Conservation (phyloP, 2,888 invertebrate genomes). For the Lithophane socia region DNA sequence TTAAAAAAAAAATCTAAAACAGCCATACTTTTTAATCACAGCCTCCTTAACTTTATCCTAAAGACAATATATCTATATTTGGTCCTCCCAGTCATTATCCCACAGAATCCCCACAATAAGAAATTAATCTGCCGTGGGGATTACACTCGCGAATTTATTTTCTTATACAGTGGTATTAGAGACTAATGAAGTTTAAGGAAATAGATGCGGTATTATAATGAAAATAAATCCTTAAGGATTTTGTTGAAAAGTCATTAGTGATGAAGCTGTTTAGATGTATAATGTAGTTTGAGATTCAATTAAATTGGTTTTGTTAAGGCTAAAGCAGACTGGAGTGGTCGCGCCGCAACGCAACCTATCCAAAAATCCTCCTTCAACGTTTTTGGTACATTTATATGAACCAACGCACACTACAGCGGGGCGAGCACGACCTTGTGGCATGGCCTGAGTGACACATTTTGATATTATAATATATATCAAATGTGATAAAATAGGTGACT, state of each 20-base stretch:
- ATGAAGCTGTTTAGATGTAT: neutral
- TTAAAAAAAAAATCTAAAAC: neutral
- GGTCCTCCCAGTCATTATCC: slow-evolving; percentile 68
- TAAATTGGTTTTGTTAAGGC: neutral
- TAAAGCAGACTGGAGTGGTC: neutral
- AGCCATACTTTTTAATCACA: neutral
- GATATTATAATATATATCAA: too few species aligned
- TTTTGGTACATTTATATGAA: neutral
- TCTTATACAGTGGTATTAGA: slow-evolving; percentile 74
- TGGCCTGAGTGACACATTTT: too few species aligned
- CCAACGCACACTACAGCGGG: neutral
- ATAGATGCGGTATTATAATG: slow-evolving; percentile 55
- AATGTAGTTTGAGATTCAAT: neutral
- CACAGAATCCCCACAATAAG: slow-evolving; percentile 71
- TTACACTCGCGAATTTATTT: slow-evolving; percentile 79
- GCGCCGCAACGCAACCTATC: neutral
- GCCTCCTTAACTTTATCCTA: slow-evolving; percentile 14
- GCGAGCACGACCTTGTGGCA: too few species aligned
- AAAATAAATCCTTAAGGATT: slow-evolving; percentile 32
- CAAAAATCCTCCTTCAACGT: neutral
- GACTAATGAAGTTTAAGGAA: slow-evolving; percentile 55
- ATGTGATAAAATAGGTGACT: too few species aligned
- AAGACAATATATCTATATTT: slow-evolving; percentile 58
- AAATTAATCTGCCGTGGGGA: slow-evolving; percentile 77
- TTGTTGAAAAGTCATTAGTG: slow-evolving; percentile 14